Percentiles rank a stretch among this genome's conserved stretches.
These are phyloP conservation scores for Campaea margaritaria DNA, from an alignment of 2,888 invertebrate species.

Conservation along the genomic window DNA sequence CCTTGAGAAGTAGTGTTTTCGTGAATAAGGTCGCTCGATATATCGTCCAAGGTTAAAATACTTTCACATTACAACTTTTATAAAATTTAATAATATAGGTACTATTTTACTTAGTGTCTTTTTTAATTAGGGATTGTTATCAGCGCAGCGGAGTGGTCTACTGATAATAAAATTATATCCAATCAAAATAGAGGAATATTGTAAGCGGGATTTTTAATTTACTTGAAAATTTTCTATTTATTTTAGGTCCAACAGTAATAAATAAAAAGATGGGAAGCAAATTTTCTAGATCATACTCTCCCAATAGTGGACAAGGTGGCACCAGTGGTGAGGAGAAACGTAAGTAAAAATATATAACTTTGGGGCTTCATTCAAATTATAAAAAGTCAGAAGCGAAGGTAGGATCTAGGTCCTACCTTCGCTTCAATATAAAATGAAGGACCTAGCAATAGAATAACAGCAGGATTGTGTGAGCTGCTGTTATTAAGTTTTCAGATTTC, in stretches of 20 bases:
- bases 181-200: background rate
- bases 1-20: conserved; percentile 54
- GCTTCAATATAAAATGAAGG: too few species aligned
- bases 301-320: conserved; percentile 61
- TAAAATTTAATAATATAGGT: too few species aligned
- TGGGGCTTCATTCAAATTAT: background rate
- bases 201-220: conserved; percentile 27
- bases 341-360: conserved; percentile 52
- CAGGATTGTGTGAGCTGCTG: too few species aligned
- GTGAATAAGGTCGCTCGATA: conserved; percentile 60
- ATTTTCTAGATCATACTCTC: conserved; percentile 77
- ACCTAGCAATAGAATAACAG: too few species aligned
- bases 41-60: conserved; percentile 69
- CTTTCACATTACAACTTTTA: conserved; percentile 8
- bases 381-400: too few species aligned
- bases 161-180: background rate
- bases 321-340: conserved; percentile 53
- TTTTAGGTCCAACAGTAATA: conserved; percentile 45
- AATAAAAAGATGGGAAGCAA: conserved; percentile 73
- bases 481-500: too few species aligned
- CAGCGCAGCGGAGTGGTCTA: too few species aligned
- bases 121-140: too few species aligned
- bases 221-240: conserved; percentile 12
- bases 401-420: too few species aligned
- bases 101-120: too few species aligned